phyloP scores from a whole-genome alignment of 2,888 invertebrate species.

The Drosophila setosimentum region DNA sequence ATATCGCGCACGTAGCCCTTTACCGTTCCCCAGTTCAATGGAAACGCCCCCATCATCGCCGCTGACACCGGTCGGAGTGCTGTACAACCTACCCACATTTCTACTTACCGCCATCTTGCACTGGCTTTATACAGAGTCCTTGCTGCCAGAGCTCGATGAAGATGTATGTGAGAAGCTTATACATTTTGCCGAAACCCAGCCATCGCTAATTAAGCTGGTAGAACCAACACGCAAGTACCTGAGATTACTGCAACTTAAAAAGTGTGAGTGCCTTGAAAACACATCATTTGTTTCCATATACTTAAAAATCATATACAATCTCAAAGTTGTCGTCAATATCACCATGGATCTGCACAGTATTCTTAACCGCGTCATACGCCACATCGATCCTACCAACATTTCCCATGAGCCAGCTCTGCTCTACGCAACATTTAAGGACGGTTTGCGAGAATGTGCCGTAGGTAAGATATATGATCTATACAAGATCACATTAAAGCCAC shows the following conservation, averaged over 20 bases:
- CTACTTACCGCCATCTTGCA: constrained; percentile 88
- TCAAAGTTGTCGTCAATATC: constrained; percentile 87
- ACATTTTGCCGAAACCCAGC: constrained; percentile 86
- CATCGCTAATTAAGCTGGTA: constrained; percentile 87
- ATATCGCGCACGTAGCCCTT: constrained; percentile 82
- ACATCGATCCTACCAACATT: constrained; percentile 86
- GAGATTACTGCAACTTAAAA: constrained; percentile 88
- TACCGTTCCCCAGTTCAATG: constrained; percentile 80
- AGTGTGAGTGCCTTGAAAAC: constrained; percentile 85
- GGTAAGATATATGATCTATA: constrained; percentile 85
- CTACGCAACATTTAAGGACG: constrained; percentile 88
- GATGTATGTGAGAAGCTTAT: constrained; percentile 87
- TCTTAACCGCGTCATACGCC: constrained; percentile 87
- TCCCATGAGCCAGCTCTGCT: constrained; percentile 87
- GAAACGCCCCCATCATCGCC: constrained; percentile 84
- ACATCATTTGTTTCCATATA: neutral
- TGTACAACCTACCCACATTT: constrained; percentile 87
- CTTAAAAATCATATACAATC: neutral
- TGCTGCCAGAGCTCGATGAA: constrained; percentile 87
- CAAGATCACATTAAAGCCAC: neutral
- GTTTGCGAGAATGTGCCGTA: constrained; percentile 88
- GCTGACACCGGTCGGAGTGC: constrained; percentile 86
- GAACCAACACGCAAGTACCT: constrained; percentile 88
- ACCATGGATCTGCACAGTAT: constrained; percentile 89
- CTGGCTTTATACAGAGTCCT: constrained; percentile 88